Evolutionary conservation across 2,797 vertebrate species (phyloP).

Genomic region (Sorex maritimensis): DNA sequence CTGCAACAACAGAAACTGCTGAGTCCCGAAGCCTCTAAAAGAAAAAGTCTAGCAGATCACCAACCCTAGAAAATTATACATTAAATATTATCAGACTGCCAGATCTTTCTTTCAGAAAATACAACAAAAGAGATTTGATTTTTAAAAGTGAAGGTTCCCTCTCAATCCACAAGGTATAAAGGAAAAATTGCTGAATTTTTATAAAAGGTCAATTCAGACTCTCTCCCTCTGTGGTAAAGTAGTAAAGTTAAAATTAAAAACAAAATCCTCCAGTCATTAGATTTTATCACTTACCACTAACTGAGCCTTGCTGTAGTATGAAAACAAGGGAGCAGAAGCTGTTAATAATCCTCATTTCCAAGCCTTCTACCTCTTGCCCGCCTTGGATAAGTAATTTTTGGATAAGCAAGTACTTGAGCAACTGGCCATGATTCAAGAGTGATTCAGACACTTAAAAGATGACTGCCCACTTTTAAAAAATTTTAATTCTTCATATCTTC

Average conservation of each 20-base stretch:
- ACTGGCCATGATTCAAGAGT: not conserved
- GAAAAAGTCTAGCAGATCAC: not conserved
- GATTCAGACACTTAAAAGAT: slow-evolving; percentile 30
- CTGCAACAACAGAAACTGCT: slow-evolving; percentile 57
- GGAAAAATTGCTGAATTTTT: slow-evolving; percentile 1
- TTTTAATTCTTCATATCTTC: slow-evolving; percentile 64
- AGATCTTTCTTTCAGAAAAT: slow-evolving; percentile 1
- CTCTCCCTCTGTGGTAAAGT: not conserved
- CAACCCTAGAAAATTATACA: slow-evolving; percentile 49
- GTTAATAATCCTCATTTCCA: slow-evolving; percentile 39
- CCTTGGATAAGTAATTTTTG: not conserved
- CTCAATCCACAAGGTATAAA: slow-evolving; percentile 20
- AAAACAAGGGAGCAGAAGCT: slow-evolving; percentile 14
- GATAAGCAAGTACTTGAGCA: slow-evolving; percentile 14
- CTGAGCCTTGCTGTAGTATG: not conserved
- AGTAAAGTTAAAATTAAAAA: not conserved
- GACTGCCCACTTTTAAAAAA: not conserved
- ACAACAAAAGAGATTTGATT: not conserved
- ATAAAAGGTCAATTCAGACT: not conserved
- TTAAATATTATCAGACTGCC: slow-evolving; percentile 57
- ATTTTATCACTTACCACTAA: slow-evolving; percentile 77
- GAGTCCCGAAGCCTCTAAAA: slow-evolving; percentile 35
- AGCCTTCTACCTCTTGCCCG: not conserved
- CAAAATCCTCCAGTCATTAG: slow-evolving; percentile 37
- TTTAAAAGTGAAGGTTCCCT: not conserved